A percentile compares a stretch with the other conserved stretches of the same genome.
These are phyloP conservation scores for Dicyrtomina minuta DNA, from an alignment of 2,888 invertebrate species.

Conservation along the genomic window DNA sequence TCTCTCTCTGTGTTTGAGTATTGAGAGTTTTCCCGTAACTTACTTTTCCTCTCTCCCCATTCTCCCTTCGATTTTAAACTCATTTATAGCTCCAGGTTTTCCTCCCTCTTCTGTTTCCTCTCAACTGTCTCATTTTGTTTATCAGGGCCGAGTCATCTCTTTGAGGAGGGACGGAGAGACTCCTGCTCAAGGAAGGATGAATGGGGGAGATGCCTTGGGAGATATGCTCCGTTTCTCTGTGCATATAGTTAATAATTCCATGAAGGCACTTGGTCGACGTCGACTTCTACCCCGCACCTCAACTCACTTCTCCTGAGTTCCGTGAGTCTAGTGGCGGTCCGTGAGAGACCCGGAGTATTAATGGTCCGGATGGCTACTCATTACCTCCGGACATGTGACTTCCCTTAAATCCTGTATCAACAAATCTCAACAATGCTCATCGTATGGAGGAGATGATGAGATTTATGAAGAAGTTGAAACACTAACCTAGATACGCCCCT, in stretches of 20 bases:
- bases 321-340: no score
- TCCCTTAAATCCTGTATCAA: neutral
- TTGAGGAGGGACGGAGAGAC: no score
- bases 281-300: no score
- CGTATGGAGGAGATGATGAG: neutral
- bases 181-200: no score
- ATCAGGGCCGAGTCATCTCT: no score
- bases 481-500: slow-evolving; percentile 3
- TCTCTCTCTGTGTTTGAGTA: neutral
- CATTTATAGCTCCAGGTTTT: neutral
- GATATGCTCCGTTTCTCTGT: no score
- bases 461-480: neutral
- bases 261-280: no score
- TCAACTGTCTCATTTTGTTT: neutral
- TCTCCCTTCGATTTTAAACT: slow-evolving; percentile 5
- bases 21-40: neutral
- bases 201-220: no score
- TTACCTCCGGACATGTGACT: neutral
- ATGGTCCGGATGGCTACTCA: no score
- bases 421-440: slow-evolving; percentile 10
- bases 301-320: no score
- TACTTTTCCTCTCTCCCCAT: slow-evolving; percentile 7
- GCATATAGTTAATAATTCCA: no score
- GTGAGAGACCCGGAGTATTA: no score
- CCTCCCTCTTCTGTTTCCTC: neutral